These are phyloP conservation scores for Oedothorax gibbosus DNA, from an alignment of 1,140 invertebrate species.

Conservation along the genomic window DNA sequence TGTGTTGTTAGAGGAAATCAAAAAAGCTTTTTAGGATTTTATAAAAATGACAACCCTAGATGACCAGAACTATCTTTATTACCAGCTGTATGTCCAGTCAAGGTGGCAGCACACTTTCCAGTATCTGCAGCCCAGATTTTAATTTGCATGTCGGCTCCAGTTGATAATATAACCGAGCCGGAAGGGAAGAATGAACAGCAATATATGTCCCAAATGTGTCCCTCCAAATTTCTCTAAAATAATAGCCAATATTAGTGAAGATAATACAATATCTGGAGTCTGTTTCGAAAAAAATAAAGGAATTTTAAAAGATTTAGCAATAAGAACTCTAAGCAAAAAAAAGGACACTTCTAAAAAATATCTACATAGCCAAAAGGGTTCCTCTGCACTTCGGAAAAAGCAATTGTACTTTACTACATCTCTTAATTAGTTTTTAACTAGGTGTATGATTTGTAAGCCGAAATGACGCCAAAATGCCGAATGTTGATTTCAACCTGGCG, in stretches of 20 bases:
- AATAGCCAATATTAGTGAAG: conserved; percentile 2
- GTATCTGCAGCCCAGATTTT: conserved; percentile 80
- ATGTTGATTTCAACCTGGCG: too few relatives aligned
- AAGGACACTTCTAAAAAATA: too few relatives aligned
- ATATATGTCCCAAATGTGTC: conserved; percentile 79
- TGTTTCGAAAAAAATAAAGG: background rate
- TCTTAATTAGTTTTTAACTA: too few relatives aligned
- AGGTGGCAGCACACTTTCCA: conserved; percentile 76
- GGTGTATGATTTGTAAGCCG: too few relatives aligned
- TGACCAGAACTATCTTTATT: background rate
- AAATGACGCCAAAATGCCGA: too few relatives aligned
- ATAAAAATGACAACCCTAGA: background rate
- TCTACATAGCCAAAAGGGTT: too few relatives aligned
- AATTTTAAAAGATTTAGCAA: background rate
- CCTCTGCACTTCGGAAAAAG: too few relatives aligned
- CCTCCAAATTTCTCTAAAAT: conserved; percentile 73
- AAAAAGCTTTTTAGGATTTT: background rate
- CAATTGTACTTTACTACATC: too few relatives aligned
- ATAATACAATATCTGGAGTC: background rate
- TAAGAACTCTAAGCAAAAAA: too few relatives aligned
- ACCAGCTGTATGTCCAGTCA: conserved; percentile 76
- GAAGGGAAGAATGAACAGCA: conserved; percentile 80
- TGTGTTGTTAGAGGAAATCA: background rate
- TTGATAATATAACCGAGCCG: conserved; percentile 77
- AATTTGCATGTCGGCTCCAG: conserved; percentile 77